phyloP scores from a whole-genome alignment of 2,113 vertebrate species.

The Chrysochloris asiatica region DNA sequence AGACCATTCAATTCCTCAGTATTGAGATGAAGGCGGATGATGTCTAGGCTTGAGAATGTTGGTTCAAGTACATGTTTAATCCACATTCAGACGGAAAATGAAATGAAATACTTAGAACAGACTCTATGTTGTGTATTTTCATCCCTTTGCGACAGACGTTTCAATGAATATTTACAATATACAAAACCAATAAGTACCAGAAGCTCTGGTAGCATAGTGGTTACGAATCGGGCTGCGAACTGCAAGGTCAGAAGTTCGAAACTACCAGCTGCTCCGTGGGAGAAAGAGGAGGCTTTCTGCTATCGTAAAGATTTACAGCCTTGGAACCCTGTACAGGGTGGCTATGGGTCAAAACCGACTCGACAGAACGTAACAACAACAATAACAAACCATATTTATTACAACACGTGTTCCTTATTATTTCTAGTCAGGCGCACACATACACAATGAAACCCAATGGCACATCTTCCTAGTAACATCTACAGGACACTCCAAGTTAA shows the following conservation, averaged over 20 bases:
- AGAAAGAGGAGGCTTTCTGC: no score
- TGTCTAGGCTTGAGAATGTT: conserved; percentile 22
- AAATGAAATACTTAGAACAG: not conserved
- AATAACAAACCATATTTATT: conserved; percentile 53
- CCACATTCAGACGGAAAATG: conserved; percentile 63
- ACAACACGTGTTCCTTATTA: conserved; percentile 55
- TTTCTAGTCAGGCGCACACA: conserved; percentile 5
- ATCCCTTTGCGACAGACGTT: conserved; percentile 50
- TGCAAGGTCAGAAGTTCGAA: no score
- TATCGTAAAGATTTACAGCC: no score
- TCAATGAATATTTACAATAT: conserved; percentile 63
- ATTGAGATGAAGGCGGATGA: not conserved
- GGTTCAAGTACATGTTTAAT: not conserved
- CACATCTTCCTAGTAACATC: conserved; percentile 60
- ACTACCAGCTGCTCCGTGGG: no score
- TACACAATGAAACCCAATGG: not conserved
- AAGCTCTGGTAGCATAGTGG: no score
- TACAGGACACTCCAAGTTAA: conserved; percentile 75
- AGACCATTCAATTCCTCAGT: conserved; percentile 51
- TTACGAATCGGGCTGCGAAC: no score
- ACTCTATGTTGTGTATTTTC: conserved; percentile 40
- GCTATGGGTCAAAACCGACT: no score
- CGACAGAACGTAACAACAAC: no score
- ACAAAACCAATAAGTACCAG: conserved; percentile 34
- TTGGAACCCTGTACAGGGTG: no score